These are phyloP conservation scores for Muscidifurax raptorellus DNA, from an alignment of 1,140 invertebrate genomes.

Conservation along the genomic window DNA sequence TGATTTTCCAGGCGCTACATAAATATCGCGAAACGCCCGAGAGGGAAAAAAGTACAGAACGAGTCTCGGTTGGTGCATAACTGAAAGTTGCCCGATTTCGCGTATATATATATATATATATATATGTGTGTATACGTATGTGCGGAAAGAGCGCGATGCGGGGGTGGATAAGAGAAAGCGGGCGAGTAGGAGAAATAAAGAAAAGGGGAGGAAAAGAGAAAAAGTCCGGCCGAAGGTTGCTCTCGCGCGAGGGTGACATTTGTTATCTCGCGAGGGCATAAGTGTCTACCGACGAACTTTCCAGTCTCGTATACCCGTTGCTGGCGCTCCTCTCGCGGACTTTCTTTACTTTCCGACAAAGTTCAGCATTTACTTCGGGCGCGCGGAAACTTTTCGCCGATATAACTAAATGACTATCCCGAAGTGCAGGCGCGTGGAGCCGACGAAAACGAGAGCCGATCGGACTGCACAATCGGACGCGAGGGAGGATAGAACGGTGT, in stretches of 20 bases:
- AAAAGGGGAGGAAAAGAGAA: neutral
- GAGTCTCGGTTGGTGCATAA: neutral
- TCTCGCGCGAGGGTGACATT: constrained; percentile 49
- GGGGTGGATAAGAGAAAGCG: neutral
- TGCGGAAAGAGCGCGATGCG: neutral
- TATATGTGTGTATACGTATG: neutral
- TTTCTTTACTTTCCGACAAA: constrained; percentile 50
- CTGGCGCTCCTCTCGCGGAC: constrained; percentile 29
- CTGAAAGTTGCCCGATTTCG: constrained; percentile 7
- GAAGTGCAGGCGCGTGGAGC: constrained; percentile 1
- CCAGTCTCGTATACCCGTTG: too few species aligned
- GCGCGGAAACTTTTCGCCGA: constrained; percentile 55
- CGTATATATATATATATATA: neutral
- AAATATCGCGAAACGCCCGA: constrained; percentile 8
- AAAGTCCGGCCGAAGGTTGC: neutral
- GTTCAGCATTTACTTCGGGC: constrained; percentile 56
- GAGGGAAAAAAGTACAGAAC: neutral
- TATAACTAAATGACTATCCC: constrained; percentile 55
- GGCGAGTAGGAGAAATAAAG: neutral
- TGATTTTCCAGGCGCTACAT: constrained; percentile 18
- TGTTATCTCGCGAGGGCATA: constrained; percentile 57
- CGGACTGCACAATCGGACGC: neutral
- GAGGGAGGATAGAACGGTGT: neutral
- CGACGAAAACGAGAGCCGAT: neutral
- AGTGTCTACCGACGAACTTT: constrained; percentile 55